phyloP scores from a whole-genome alignment of 1,140 invertebrate genomes.

The Streblospio benedicti region DNA sequence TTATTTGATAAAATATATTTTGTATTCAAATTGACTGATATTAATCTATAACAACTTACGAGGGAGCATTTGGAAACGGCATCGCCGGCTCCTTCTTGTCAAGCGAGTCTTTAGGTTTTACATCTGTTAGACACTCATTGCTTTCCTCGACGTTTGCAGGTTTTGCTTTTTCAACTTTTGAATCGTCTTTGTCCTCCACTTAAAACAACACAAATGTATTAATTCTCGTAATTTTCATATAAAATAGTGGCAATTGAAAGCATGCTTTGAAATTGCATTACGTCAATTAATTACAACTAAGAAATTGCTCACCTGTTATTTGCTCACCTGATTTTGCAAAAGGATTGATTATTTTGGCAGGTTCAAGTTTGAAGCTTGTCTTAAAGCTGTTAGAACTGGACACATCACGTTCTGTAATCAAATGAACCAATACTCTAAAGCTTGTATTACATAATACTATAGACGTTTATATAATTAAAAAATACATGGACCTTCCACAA shows the following conservation, averaged over 20 bases:
- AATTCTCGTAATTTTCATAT: no score
- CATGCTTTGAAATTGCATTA: neutral
- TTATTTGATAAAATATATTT: no score
- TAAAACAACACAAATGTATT: neutral
- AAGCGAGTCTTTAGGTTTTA: no score
- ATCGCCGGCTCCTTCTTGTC: no score
- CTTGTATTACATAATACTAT: neutral
- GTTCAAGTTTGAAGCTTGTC: constrained; percentile 4
- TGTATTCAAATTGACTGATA: no score
- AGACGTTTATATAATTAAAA: neutral
- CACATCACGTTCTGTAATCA: neutral
- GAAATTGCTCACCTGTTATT: neutral
- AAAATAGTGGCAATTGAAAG: neutral
- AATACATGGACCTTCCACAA: no score
- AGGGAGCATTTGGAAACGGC: no score
- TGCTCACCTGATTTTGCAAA: neutral
- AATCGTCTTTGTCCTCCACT: neutral
- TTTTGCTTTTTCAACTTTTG: neutral
- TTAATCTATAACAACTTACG: no score
- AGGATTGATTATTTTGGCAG: constrained; percentile 1
- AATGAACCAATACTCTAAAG: neutral
- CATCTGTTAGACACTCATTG: no score
- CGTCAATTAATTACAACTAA: neutral
- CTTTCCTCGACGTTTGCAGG: no score
- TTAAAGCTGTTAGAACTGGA: neutral